A percentile compares a stretch with the other conserved stretches of the same genome.
These are phyloP conservation scores for Eupristina koningsbergeri DNA, from an alignment of 1,140 invertebrate species.

Conservation along the genomic window DNA sequence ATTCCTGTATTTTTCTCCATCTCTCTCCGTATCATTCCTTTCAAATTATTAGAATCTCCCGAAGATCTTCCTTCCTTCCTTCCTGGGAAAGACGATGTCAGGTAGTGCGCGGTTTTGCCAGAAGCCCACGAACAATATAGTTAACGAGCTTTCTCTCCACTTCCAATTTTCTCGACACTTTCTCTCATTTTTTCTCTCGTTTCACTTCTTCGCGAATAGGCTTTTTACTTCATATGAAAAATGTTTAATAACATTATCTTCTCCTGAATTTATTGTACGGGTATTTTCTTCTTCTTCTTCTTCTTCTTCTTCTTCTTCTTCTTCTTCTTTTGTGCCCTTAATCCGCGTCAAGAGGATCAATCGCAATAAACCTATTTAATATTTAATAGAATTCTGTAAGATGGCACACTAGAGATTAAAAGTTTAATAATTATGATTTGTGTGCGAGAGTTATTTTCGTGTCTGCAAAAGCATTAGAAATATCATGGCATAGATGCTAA, in stretches of 20 bases:
- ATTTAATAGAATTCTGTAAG: neutral
- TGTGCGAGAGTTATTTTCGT: neutral
- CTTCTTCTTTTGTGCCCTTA: no score
- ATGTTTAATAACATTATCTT: conserved; percentile 22
- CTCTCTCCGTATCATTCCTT: conserved; percentile 47
- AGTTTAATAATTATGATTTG: neutral
- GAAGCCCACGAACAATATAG: conserved; percentile 63
- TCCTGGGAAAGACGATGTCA: conserved; percentile 33
- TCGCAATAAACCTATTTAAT: neutral
- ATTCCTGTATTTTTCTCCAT: neutral
- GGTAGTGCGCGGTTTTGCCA: conserved; percentile 54
- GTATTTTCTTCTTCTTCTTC: neutral
- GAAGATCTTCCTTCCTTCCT: conserved; percentile 40
- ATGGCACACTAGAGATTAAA: neutral
- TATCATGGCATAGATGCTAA: neutral
- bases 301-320: neutral
- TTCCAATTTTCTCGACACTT: conserved; percentile 41
- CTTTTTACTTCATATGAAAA: neutral
- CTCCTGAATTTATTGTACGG: neutral
- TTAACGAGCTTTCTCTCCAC: conserved; percentile 55
- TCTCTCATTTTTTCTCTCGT: conserved; percentile 1
- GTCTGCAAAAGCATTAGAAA: neutral
- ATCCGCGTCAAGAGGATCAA: no score
- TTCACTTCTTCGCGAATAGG: neutral
- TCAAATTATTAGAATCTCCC: conserved; percentile 51